Evolutionary conservation across 30 jellyfish, hydroid and myxozoan species (phyloP).

Genomic region (Kudoa iwatai): DNA sequence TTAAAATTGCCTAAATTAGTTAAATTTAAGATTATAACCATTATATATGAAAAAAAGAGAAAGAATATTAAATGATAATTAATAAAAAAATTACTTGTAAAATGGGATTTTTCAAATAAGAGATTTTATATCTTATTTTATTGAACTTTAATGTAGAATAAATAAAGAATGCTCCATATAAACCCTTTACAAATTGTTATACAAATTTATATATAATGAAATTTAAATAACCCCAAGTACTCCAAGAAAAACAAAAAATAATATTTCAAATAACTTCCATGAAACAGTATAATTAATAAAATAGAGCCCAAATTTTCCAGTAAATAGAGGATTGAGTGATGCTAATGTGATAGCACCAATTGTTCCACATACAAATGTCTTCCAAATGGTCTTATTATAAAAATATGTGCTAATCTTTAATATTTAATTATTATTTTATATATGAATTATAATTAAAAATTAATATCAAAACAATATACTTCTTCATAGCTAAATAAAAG

Average conservation of each 20-base stretch:
- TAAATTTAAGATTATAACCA: not conserved
- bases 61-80: no score
- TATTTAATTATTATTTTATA: not conserved
- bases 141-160: constrained; percentile 40
- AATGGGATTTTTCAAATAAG: constrained; percentile 40
- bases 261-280: constrained; percentile 78
- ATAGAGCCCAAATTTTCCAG: constrained; percentile 71
- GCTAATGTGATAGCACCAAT: constrained; percentile 90
- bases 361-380: constrained; percentile 75
- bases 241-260: constrained; percentile 51
- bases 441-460: not conserved
- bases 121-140: constrained; percentile 18
- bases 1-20: constrained; percentile 14
- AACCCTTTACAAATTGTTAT: no score
- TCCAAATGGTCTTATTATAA: constrained; percentile 89
- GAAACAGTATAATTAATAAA: constrained; percentile 24
- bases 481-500: constrained; percentile 81
- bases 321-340: constrained; percentile 75
- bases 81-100: constrained; percentile 12
- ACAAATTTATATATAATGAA: no score
- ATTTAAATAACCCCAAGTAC: constrained; percentile 37
- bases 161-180: constrained; percentile 69
- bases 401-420: constrained; percentile 62
- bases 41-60: no score
- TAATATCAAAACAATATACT: constrained; percentile 4